Evolutionary conservation across 2,113 vertebrate genomes (phyloP).

Genomic region (Haliaeetus leucogaster): DNA sequence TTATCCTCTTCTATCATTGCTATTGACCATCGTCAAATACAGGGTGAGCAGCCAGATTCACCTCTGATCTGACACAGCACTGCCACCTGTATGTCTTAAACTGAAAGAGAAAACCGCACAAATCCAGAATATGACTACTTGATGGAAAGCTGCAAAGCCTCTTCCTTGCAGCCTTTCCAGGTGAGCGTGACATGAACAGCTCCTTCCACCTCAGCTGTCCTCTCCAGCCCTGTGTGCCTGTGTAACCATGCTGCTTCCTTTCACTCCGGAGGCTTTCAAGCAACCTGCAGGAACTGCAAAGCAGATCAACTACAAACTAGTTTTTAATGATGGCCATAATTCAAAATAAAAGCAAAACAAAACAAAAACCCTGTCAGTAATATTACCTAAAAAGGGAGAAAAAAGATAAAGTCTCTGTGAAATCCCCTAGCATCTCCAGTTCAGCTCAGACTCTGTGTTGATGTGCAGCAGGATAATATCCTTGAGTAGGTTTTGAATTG

Average conservation of each 20-base stretch:
- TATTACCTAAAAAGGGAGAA: not conserved
- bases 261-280: not conserved
- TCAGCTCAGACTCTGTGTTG: not conserved
- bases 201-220: not conserved
- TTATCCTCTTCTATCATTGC: not conserved
- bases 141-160: not conserved
- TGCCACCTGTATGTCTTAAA: not conserved
- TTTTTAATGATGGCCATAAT: not conserved
- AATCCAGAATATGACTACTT: not conserved
- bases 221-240: not conserved
- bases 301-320: not conserved
- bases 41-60: not conserved
- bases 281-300: not conserved
- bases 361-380: not conserved
- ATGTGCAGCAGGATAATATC: not conserved
- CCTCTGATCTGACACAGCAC: not conserved
- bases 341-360: not conserved
- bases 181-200: not conserved
- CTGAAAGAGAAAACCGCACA: not conserved
- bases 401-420: not conserved
- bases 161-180: not conserved
- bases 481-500: conserved; percentile 3
- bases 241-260: not conserved
- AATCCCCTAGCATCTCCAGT: not conserved
- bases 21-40: not conserved